Conservation (phyloP, 2,797 vertebrate species). For the Urophycis tenuis region DNA sequence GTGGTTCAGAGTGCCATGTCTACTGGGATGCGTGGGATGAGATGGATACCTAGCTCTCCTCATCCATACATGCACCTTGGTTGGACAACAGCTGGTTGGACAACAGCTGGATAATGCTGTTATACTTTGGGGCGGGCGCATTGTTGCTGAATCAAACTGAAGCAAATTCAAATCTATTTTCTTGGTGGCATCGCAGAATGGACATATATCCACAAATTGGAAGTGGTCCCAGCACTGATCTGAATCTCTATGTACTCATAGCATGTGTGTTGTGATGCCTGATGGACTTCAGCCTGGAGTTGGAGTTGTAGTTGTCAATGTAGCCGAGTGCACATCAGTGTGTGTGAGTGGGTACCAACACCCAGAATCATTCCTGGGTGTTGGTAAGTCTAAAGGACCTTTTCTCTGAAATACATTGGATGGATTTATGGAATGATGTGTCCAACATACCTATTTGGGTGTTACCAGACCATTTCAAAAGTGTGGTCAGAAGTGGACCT, state of each 20-base stretch:
- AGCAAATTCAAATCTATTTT: constrained; percentile 24
- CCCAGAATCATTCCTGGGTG: neutral
- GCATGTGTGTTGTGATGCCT: neutral
- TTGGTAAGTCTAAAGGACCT: neutral
- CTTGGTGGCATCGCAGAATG: constrained; percentile 49
- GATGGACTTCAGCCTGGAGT: neutral
- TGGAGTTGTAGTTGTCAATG: neutral
- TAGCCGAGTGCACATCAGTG: no score
- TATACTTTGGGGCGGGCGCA: neutral
- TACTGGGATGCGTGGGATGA: neutral
- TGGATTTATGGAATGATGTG: constrained; percentile 25
- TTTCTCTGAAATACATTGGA: constrained; percentile 5
- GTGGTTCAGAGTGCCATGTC: neutral
- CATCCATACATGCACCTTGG: constrained; percentile 57
- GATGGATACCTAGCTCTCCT: constrained; percentile 25
- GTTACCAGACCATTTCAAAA: neutral
- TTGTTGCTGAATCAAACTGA: neutral
- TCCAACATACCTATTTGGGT: constrained; percentile 32
- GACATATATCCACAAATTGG: constrained; percentile 31
- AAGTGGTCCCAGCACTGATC: constrained; percentile 16
- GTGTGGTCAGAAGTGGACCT: neutral
- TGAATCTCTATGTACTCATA: neutral
- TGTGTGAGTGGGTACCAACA: no score
- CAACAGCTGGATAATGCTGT: constrained; percentile 26
- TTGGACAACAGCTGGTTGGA: constrained; percentile 48